Evolutionary conservation across 2,113 vertebrate genomes (phyloP).

Genomic region (Pycnonotus jocosus): DNA sequence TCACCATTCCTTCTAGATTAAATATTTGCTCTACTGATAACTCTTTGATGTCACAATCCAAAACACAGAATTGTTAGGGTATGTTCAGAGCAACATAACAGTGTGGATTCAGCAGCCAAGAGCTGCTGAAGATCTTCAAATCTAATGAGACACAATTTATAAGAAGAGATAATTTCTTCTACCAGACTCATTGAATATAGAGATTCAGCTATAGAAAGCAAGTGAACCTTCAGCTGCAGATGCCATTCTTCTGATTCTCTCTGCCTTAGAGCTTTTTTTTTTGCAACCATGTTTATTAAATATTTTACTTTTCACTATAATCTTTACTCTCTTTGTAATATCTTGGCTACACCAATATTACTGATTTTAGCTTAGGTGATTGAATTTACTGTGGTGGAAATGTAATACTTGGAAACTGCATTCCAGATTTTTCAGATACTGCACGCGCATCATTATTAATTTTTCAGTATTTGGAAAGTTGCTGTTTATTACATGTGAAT

Average conservation of each 20-base stretch:
- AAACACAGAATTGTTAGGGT: neutral
- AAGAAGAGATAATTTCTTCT: neutral
- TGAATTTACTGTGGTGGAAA: neutral
- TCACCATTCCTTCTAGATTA: neutral
- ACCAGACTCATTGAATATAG: neutral
- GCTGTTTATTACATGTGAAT: neutral
- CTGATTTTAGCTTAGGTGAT: neutral
- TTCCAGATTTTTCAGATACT: neutral
- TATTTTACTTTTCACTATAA: neutral
- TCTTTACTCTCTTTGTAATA: neutral
- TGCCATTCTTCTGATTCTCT: neutral
- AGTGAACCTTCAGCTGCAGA: neutral
- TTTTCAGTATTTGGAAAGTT: neutral
- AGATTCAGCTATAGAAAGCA: neutral
- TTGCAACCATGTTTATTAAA: neutral
- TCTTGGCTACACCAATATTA: neutral
- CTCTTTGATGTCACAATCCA: neutral
- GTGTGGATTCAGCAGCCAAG: neutral
- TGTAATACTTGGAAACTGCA: neutral
- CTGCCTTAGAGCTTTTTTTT: neutral
- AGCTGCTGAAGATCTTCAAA: neutral
- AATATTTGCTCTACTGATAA: neutral
- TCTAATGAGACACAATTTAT: neutral
- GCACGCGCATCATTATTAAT: neutral
- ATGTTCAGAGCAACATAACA: neutral